A percentile compares a stretch with the other conserved stretches of the same genome.
phyloP scores from a whole-genome alignment of 2,888 invertebrate genomes.

The Bellardia pandia region DNA sequence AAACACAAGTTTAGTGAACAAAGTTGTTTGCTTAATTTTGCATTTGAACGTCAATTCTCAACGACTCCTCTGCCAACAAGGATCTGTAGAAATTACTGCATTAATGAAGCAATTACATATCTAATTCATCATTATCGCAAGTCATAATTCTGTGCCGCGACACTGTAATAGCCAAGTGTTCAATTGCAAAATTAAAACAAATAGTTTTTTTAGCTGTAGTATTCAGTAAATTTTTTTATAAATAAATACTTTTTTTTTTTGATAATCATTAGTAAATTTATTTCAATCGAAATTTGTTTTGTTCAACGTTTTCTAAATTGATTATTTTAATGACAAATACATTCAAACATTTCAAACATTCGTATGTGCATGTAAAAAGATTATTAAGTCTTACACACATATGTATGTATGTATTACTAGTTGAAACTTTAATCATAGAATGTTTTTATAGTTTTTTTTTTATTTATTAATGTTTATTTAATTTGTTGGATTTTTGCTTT shows the following conservation, averaged over 20 bases:
- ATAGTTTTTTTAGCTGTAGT: background rate
- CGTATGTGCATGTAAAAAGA: background rate
- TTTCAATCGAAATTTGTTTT: constrained; percentile 60
- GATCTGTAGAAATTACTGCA: no score
- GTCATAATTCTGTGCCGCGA: no score
- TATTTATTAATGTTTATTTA: constrained; percentile 32
- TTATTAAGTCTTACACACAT: background rate
- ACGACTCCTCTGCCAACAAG: no score
- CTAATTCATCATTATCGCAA: no score
- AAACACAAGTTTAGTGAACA: no score
- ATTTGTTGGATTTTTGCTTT: constrained; percentile 5
- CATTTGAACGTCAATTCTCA: no score
- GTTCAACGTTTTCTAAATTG: background rate
- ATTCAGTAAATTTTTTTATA: background rate
- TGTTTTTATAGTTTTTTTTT: constrained; percentile 12
- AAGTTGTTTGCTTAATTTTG: no score
- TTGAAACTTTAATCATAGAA: constrained; percentile 14
- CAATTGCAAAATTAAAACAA: background rate
- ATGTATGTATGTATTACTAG: no score
- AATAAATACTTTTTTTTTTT: constrained; percentile 62
- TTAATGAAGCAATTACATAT: no score
- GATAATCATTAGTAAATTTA: constrained; percentile 74
- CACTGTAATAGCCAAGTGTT: background rate
- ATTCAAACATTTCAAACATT: background rate
- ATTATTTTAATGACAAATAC: background rate